Evolutionary conservation across 2,797 vertebrate species (phyloP).

Genomic region (Sebastes ruberrimus): DNA sequence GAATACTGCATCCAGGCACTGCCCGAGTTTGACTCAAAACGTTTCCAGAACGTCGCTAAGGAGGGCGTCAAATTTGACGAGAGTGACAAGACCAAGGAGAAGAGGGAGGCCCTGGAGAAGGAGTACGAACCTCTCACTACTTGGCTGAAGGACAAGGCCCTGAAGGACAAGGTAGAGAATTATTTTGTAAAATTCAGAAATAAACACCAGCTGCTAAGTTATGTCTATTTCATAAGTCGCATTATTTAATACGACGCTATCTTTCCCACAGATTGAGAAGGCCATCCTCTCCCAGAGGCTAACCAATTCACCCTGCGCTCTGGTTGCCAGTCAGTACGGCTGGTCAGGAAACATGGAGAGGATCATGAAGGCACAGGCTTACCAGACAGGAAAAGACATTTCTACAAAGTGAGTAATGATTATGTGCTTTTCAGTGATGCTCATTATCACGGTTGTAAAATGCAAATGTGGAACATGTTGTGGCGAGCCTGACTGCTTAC

Average conservation of each 20-base stretch:
- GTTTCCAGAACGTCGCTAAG: constrained; percentile 98
- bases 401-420: constrained; percentile 90
- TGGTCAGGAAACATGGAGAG: constrained; percentile 99
- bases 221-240: not conserved
- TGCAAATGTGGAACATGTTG: not conserved
- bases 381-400: constrained; percentile 98
- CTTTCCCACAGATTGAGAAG: constrained; percentile 91
- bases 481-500: not conserved
- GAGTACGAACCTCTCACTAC: constrained; percentile 95
- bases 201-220: not conserved
- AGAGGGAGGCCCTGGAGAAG: constrained; percentile 91
- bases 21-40: constrained; percentile 96
- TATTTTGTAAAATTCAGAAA: not conserved
- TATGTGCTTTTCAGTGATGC: fast-evolving
- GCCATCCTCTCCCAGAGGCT: constrained; percentile 94
- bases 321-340: constrained; percentile 98
- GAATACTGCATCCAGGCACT: constrained; percentile 99
- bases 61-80: constrained; percentile 97
- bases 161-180: constrained; percentile 92
- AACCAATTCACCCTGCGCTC: constrained; percentile 93
- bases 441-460: not conserved
- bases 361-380: constrained; percentile 99
- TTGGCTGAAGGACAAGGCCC: constrained; percentile 96
- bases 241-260: not conserved
- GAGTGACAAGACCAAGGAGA: constrained; percentile 95